phyloP scores from a whole-genome alignment of 2,113 vertebrate genomes.

The Semnornis frantzii region DNA sequence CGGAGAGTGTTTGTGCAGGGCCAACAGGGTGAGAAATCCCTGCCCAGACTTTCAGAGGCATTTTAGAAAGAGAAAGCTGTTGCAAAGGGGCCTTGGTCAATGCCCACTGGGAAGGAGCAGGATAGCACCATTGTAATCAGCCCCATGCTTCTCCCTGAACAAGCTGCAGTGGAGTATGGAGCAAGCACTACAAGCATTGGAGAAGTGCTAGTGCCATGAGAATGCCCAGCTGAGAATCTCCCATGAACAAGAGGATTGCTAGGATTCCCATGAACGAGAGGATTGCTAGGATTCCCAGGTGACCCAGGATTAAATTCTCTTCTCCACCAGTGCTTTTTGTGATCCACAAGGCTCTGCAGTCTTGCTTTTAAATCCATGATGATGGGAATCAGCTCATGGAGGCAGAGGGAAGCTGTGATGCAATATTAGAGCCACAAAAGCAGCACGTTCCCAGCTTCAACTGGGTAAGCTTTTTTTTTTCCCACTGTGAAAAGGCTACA shows the following conservation, averaged over 20 bases:
- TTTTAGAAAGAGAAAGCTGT: background rate
- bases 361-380: fast-evolving
- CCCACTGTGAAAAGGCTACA: background rate
- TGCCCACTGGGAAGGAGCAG: background rate
- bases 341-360: background rate
- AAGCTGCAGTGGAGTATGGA: background rate
- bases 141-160: background rate
- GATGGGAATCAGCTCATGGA: background rate
- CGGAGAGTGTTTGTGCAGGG: background rate
- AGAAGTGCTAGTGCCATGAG: background rate
- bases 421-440: background rate
- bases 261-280: background rate
- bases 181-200: background rate
- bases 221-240: background rate
- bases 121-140: background rate
- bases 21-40: background rate
- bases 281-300: background rate
- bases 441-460: background rate
- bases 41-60: background rate
- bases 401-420: background rate
- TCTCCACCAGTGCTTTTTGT: background rate
- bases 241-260: background rate
- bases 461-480: background rate
- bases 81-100: background rate
- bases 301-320: background rate